These are phyloP conservation scores for Bombus difficillimus DNA, from an alignment of 1,140 invertebrate genomes.

Conservation along the genomic window DNA sequence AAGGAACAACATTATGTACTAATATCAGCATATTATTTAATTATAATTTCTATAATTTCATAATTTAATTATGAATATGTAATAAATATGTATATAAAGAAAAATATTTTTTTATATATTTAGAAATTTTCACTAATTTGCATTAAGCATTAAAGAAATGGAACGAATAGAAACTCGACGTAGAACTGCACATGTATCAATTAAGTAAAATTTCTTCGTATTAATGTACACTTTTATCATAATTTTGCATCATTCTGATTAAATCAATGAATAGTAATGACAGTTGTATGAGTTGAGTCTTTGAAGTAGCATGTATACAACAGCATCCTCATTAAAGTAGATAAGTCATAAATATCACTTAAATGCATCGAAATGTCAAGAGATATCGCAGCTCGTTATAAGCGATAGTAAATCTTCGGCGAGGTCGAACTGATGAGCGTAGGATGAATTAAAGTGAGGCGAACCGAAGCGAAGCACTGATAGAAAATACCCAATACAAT, in stretches of 20 bases:
- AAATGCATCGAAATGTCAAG: slow-evolving; percentile 50
- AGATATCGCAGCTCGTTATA: slow-evolving; percentile 71
- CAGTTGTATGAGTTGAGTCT: neutral
- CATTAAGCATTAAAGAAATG: neutral
- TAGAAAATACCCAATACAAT: neutral
- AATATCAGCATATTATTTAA: no score
- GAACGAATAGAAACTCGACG: no score
- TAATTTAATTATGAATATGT: no score
- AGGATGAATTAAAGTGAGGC: slow-evolving; percentile 63
- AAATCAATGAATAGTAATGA: slow-evolving; percentile 4
- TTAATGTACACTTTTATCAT: neutral
- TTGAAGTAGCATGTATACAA: slow-evolving; percentile 2
- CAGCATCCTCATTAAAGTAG: slow-evolving; percentile 68
- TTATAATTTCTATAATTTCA: no score
- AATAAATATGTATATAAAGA: no score
- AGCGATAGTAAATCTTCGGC: slow-evolving; percentile 66
- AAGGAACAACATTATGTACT: neutral
- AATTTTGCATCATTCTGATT: neutral
- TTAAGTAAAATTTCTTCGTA: neutral
- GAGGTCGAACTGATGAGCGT: slow-evolving; percentile 65
- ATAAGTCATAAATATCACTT: slow-evolving; percentile 75
- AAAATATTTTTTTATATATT: no score
- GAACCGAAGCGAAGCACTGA: neutral
- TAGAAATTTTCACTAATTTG: neutral
- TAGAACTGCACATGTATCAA: no score